Percentiles rank a stretch among this genome's conserved stretches.
Conservation (phyloP, 2,113 vertebrate species). For the Podilymbus podiceps region DNA sequence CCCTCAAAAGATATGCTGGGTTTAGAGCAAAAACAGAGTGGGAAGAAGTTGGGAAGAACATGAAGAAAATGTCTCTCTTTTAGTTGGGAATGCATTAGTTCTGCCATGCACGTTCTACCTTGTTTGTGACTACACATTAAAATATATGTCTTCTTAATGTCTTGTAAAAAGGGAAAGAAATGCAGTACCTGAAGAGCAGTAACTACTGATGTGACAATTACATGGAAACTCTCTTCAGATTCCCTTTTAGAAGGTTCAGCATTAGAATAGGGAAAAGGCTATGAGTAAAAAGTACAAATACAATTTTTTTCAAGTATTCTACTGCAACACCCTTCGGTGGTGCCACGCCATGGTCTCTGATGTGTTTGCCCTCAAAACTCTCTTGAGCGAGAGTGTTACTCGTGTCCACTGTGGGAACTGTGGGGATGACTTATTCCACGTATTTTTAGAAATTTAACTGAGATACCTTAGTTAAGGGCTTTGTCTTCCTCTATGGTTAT, state of each 20-base stretch:
- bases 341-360: not conserved
- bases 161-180: not conserved
- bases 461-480: not conserved
- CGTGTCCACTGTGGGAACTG: not conserved
- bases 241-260: not conserved
- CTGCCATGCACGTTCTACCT: not conserved
- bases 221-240: not conserved
- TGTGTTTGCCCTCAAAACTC: not conserved
- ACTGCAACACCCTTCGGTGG: not conserved
- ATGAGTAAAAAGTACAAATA: not conserved
- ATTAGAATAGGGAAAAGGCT: not conserved
- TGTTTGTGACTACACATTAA: not conserved
- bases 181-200: not conserved
- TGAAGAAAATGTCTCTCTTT: not conserved
- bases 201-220: not conserved
- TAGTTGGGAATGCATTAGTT: not conserved
- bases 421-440: not conserved
- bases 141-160: not conserved
- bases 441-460: not conserved
- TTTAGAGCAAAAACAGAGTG: not conserved
- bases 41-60: not conserved
- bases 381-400: not conserved
- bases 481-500: not conserved
- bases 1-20: not conserved
- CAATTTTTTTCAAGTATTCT: not conserved